Evolutionary conservation across 2,888 invertebrate species (phyloP).

Genomic region (Didymodactylos carnosus): DNA sequence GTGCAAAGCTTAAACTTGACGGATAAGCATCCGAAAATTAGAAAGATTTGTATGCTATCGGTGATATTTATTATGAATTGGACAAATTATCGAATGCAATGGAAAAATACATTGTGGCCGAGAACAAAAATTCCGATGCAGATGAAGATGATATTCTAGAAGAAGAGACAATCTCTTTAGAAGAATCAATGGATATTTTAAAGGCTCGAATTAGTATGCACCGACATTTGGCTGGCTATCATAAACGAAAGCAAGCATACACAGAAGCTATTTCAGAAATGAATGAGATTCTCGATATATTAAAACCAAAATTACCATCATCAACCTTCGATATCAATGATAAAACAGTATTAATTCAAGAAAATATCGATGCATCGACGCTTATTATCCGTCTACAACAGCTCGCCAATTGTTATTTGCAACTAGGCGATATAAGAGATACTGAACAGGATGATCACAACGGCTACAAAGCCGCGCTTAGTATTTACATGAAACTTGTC

Average conservation of each 20-base stretch:
- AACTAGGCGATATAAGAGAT: neutral
- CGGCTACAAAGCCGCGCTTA: neutral
- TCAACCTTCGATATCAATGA: neutral
- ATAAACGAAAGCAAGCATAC: neutral
- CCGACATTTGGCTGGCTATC: neutral
- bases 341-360: neutral
- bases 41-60: neutral
- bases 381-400: neutral
- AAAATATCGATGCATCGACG: neutral
- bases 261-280: neutral
- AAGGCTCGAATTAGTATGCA: neutral
- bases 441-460: neutral
- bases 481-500: neutral
- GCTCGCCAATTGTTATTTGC: neutral
- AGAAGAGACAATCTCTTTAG: neutral
- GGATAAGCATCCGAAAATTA: neutral
- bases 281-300: neutral
- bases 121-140: neutral
- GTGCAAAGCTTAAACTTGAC: neutral
- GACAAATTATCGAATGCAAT: neutral
- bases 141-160: neutral
- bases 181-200: neutral
- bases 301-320: neutral
- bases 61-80: neutral
- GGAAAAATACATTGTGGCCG: neutral